These are phyloP conservation scores for Calliopsis andreniformis DNA, from an alignment of 1,140 invertebrate genomes.

Conservation along the genomic window DNA sequence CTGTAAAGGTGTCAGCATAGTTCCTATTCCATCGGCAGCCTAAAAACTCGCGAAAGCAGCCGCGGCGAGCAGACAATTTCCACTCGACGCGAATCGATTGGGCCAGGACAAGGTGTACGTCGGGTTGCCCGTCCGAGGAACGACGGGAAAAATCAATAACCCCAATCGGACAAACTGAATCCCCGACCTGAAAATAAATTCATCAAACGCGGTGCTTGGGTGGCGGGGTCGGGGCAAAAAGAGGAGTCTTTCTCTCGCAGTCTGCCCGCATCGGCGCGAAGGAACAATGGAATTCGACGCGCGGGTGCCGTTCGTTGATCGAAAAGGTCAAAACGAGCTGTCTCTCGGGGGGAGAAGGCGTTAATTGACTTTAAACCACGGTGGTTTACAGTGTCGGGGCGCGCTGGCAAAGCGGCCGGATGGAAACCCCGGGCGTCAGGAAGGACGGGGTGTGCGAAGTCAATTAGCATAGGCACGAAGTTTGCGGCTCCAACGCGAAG, in stretches of 20 bases:
- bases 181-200: conserved; percentile 45
- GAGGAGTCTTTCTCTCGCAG: neutral
- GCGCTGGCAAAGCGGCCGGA: conserved; percentile 12
- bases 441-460: conserved; percentile 48
- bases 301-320: conserved; percentile 22
- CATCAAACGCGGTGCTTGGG: conserved; percentile 22
- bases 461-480: conserved; percentile 61
- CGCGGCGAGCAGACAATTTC: neutral
- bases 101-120: neutral
- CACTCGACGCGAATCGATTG: neutral
- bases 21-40: too few species aligned
- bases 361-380: conserved; percentile 63
- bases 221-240: neutral
- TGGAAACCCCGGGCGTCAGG: neutral
- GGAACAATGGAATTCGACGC: conserved; percentile 45
- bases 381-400: conserved; percentile 54
- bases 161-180: conserved; percentile 45
- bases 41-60: too few species aligned
- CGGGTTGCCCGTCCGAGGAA: conserved; percentile 4
- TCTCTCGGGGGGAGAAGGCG: conserved; percentile 52
- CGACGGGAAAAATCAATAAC: conserved; percentile 35
- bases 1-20: too few species aligned
- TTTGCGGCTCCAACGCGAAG: conserved; percentile 50
- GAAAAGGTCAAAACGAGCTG: conserved; percentile 50
- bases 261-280: conserved; percentile 23